phyloP scores from a whole-genome alignment of 2,113 vertebrate species.

The Zapus hudsonius region DNA sequence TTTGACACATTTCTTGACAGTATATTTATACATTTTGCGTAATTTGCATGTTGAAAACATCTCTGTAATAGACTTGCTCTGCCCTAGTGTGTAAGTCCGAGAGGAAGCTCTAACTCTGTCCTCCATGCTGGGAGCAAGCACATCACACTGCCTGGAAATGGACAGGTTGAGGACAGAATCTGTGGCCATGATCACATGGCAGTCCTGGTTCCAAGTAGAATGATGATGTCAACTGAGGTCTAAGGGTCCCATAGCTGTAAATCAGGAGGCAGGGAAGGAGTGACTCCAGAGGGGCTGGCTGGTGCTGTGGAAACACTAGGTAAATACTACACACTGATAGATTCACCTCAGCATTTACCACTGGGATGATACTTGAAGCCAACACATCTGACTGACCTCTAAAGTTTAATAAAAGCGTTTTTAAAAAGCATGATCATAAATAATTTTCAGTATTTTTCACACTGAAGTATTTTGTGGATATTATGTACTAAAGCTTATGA shows the following conservation, averaged over 20 bases:
- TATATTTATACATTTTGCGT: background rate
- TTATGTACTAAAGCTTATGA: background rate
- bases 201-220: background rate
- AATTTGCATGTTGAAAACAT: background rate
- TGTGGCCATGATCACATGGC: background rate
- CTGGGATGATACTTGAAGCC: background rate
- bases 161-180: background rate
- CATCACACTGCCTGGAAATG: background rate
- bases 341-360: background rate
- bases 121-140: background rate
- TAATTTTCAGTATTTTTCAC: constrained; percentile 36
- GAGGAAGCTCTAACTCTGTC: background rate
- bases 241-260: background rate
- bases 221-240: background rate
- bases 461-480: constrained; percentile 7
- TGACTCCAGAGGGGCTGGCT: background rate
- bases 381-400: background rate
- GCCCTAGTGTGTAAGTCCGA: background rate
- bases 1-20: background rate
- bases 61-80: background rate
- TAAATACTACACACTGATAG: background rate
- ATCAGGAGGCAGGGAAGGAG: background rate
- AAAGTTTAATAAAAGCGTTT: constrained; percentile 24
- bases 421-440: constrained; percentile 20
- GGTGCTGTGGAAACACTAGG: background rate